A percentile compares a stretch with the other conserved stretches of the same genome.
Conservation (phyloP, 1,140 invertebrate genomes). For the Drosophila elegans region DNA sequence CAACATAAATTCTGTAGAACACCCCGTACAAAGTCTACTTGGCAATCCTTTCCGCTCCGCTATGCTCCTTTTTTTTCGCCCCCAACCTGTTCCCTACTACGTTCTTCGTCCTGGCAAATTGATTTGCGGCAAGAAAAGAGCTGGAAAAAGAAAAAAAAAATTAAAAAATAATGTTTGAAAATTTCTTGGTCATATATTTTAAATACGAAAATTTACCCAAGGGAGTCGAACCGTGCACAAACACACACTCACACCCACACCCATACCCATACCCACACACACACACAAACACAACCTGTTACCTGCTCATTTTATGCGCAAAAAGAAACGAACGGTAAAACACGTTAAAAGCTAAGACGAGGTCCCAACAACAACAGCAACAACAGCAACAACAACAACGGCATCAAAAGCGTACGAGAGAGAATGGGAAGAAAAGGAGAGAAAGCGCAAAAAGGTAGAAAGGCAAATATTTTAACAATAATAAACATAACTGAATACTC, state of each 20-base stretch:
- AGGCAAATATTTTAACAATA: neutral
- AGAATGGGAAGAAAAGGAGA: slow-evolving; percentile 8
- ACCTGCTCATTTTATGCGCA: slow-evolving; percentile 76
- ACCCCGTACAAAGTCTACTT: slow-evolving; percentile 23
- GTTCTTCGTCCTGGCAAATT: slow-evolving; percentile 39
- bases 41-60: slow-evolving; percentile 39
- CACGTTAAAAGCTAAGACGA: slow-evolving; percentile 80
- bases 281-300: slow-evolving; percentile 27
- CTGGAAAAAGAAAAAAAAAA: slow-evolving; percentile 36
- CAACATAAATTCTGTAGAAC: slow-evolving; percentile 50
- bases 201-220: slow-evolving; percentile 80
- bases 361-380: slow-evolving; percentile 55
- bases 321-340: slow-evolving; percentile 80
- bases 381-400: slow-evolving; percentile 41
- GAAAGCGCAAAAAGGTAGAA: slow-evolving; percentile 17
- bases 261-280: slow-evolving; percentile 22
- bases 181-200: slow-evolving; percentile 80
- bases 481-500: neutral
- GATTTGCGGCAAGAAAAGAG: slow-evolving; percentile 44
- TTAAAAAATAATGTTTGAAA: slow-evolving; percentile 80
- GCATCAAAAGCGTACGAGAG: slow-evolving; percentile 3
- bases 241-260: slow-evolving; percentile 23
- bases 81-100: neutral
- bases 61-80: neutral
- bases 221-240: slow-evolving; percentile 61